Evolutionary conservation across 2,797 vertebrate genomes (phyloP), one percentile per base, ranked within the genome.

Genomic region (Bufotes viridis): DNA sequence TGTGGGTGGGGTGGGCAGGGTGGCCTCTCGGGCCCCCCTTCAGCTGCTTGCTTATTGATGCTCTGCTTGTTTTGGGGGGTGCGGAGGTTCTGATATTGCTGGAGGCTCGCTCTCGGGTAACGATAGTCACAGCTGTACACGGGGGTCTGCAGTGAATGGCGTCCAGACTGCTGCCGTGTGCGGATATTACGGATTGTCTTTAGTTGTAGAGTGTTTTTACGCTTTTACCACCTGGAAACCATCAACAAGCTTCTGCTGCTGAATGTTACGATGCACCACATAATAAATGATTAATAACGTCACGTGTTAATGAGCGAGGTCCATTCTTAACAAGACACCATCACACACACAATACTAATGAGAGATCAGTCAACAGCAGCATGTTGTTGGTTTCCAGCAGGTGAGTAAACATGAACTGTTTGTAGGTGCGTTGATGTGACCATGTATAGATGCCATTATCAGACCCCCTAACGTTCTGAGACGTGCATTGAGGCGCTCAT

Each of bases 41-140:
- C 34, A 10, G 60, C 82, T 70, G 82, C 82, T 84, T 74, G 82
- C 81, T 83, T 83, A 14, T 60, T 72, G 29, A 81, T 29, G 63
- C 55, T 57, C 26, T 74, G 49, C 65, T 57, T 60, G 58, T 76
- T 49, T 86, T 69, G 42, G 51, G 34, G 8, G 24, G 51, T 26
- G 17, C 17, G 49, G 55, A 8, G 22, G 11, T 60, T 18, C 12
- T 15, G 53, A 20, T 7, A n/a, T 7, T 22, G 74, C 34, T 76
- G 34, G 17, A 15, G 29, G 17, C 72, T 58, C 57, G 24, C 7
- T 5, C 53, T n/a, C 78, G 34, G 78, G 78, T 57, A 58, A 26
- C 24, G 6, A 17, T 75, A 3, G 14, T 63, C 18, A 63, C 20
- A 22, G 65, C 65, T 24, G 65, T 11, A 67, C 65, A 13, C 2